Conservation (phyloP, 2,797 vertebrate genomes). For the Anas bahamensis region DNA sequence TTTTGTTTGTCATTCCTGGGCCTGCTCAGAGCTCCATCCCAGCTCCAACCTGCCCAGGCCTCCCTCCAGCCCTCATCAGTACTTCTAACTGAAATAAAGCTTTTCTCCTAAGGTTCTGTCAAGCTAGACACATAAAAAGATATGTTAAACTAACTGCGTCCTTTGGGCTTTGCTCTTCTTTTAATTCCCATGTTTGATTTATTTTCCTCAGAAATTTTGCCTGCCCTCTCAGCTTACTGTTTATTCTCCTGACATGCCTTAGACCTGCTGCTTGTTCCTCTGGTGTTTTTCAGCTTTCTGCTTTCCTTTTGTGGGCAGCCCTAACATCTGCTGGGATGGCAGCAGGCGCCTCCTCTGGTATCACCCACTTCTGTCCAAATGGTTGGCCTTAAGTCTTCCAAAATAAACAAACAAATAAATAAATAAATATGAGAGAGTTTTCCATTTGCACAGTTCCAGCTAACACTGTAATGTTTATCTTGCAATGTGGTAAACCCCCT, state of each 20-base stretch:
- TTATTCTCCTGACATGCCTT: neutral
- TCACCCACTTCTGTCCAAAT: neutral
- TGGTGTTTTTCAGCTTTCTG: neutral
- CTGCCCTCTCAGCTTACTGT: conserved; percentile 4
- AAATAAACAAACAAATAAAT: neutral
- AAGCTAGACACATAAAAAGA: neutral
- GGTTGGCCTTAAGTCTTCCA: neutral
- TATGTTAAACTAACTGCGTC: conserved; percentile 2
- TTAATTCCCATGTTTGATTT: conserved; percentile 8
- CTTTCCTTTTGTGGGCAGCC: neutral
- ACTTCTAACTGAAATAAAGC: neutral
- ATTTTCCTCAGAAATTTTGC: neutral
- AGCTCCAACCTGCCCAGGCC: neutral
- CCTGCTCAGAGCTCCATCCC: neutral
- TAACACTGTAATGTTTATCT: neutral
- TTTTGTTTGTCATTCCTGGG: neutral
- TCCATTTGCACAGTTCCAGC: neutral
- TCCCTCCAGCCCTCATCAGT: neutral
- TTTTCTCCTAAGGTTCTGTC: neutral
- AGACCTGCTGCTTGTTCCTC: neutral
- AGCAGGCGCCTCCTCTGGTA: neutral
- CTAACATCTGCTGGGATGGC: neutral
- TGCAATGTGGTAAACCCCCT: neutral
- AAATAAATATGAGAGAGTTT: neutral
- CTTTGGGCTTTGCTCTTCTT: neutral